phyloP scores from a whole-genome alignment of 2,113 vertebrate genomes.

The Pavo muticus region DNA sequence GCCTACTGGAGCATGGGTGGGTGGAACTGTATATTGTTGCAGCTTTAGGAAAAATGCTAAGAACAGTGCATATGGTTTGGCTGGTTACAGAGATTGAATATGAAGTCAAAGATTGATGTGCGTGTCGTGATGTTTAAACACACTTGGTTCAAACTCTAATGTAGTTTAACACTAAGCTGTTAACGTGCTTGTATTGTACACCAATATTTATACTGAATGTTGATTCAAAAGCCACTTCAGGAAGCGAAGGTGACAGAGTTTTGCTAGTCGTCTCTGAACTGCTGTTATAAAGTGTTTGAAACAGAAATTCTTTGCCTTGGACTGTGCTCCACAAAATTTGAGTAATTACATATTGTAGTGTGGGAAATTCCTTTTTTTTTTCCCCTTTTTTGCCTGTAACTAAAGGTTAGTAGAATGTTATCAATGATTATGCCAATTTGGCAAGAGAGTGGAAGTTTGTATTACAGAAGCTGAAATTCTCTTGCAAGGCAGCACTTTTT shows the following conservation, averaged over 20 bases:
- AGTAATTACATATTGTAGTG: neutral
- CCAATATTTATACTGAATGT: neutral
- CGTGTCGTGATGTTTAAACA: neutral
- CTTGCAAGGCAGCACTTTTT: neutral
- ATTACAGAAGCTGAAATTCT: neutral
- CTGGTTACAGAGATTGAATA: neutral
- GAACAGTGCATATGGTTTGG: neutral
- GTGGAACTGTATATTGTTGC: neutral
- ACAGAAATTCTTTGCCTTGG: neutral
- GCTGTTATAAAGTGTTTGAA: neutral
- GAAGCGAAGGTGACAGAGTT: neutral
- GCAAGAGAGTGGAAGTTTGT: neutral
- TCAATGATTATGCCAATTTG: neutral
- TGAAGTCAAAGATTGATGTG: neutral
- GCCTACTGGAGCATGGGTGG: neutral
- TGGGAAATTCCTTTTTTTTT: neutral
- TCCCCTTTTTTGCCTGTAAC: neutral
- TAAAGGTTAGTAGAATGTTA: neutral
- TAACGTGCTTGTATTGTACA: neutral
- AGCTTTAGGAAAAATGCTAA: neutral
- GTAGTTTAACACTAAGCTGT: neutral
- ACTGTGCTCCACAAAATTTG: neutral
- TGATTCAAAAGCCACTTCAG: neutral
- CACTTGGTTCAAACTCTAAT: neutral
- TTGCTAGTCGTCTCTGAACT: neutral